Evolutionary conservation across 2,797 vertebrate species (phyloP), one percentile per base, ranked within the genome.

Genomic region (Etheostoma perlongum): DNA sequence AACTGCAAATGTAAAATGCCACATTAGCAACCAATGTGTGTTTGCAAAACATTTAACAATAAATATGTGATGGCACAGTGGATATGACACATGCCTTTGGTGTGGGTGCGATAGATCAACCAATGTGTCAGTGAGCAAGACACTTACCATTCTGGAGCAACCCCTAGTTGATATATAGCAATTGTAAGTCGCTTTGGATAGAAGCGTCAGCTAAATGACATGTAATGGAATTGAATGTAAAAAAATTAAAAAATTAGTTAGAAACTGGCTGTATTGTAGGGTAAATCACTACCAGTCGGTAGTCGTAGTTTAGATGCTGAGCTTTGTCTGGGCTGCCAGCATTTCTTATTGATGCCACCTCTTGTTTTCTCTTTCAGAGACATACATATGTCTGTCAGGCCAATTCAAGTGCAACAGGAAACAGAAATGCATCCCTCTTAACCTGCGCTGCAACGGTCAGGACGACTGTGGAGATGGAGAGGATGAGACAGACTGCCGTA

Each of bases 361-460:
- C 30, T 7, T 12, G 2, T 46, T 40, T 53, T 52, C 2, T 62
- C 8, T 86, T 85, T 74, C 89, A 99, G 98, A 99, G 89, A 98
- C 98, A 0, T 98, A 99, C 55, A 96, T 99, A 85, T 99, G 98
- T 83, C 95, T 99, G 79, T 97, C 98, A 1, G 97, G 98, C 67
- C 98, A 99, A 85, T 99, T 99, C 92, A 99, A 99, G 93, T 99
- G 98, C 91, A 97, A 96, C 13, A 95, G 95, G 91, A 98, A 95
- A 76, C 97, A 97, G 91, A 99, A 99, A 89, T 99, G 95, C 74
- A 96, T 96, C 53, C 95, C 95, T 18, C 89, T 95, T 21, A 96
- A 95, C 90, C 94, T 99, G 55, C 96, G 97, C 71, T 99, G 98
- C 90, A 99, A 99, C 2, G 97, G 98, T n/a, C 98, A 99, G 90